Conservation (phyloP, 2,888 invertebrate species). For the Thymelicus lineola region DNA sequence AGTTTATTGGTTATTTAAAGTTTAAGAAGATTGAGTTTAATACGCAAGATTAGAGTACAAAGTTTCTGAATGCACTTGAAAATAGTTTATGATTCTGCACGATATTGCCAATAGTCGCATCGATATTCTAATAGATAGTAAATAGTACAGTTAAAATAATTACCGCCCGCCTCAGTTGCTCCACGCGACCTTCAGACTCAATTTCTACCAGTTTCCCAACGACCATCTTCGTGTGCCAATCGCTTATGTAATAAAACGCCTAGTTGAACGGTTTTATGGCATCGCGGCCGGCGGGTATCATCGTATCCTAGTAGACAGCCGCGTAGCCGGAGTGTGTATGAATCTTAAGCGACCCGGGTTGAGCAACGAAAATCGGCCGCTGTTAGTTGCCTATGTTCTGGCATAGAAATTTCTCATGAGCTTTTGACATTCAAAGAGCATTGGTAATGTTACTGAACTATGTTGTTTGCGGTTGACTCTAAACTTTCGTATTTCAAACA, state of each 20-base stretch:
- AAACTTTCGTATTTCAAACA: too few relatives aligned
- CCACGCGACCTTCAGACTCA: slow-evolving; percentile 39
- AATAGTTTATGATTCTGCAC: too few relatives aligned
- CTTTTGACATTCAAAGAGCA: background rate
- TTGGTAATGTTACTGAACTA: background rate
- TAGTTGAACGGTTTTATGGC: slow-evolving; percentile 10
- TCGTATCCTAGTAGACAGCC: background rate
- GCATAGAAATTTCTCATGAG: background rate
- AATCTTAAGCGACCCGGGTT: background rate
- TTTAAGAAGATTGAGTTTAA: too few relatives aligned
- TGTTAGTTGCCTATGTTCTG: background rate
- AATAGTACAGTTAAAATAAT: slow-evolving; percentile 2
- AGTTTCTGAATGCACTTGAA: too few relatives aligned
- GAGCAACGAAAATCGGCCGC: background rate
- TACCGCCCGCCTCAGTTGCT: slow-evolving; percentile 24
- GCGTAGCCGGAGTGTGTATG: background rate
- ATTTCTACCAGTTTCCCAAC: slow-evolving; percentile 44
- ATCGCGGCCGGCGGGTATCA: background rate
- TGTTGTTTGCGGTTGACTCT: background rate
- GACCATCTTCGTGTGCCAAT: slow-evolving; percentile 41
- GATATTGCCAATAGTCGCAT: too few relatives aligned
- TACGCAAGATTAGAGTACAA: too few relatives aligned
- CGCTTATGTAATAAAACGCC: slow-evolving; percentile 42
- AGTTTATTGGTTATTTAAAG: too few relatives aligned
- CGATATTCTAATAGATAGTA: background rate